A percentile compares a stretch with the other conserved stretches of the same genome.
Conservation (phyloP, 30 jellyfish, hydroid and myxozoan species). For the Pseudorhiza aurosa region DNA sequence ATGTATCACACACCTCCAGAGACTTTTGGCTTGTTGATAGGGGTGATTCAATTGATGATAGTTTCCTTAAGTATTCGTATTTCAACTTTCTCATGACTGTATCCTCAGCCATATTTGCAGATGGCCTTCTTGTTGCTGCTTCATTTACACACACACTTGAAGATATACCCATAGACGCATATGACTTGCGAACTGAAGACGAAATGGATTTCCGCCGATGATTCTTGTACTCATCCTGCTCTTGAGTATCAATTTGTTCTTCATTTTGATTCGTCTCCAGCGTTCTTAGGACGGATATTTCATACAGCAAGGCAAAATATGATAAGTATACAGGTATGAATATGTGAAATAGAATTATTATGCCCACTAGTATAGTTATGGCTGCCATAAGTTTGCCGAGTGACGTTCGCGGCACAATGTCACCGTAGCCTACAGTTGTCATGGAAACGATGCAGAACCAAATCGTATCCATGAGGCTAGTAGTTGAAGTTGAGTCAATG, state of each 20-base stretch:
- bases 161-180: slow-evolving; percentile 23
- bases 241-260: not conserved
- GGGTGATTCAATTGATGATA: slow-evolving; percentile 52
- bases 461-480: slow-evolving; percentile 63
- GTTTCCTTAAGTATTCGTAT: slow-evolving; percentile 42
- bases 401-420: slow-evolving; percentile 62
- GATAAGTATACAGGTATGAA: slow-evolving; percentile 76
- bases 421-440: slow-evolving; percentile 88
- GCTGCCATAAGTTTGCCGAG: slow-evolving; percentile 64
- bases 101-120: slow-evolving; percentile 15
- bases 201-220: slow-evolving; percentile 33
- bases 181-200: slow-evolving; percentile 31
- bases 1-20: slow-evolving; percentile 1
- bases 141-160: slow-evolving; percentile 35
- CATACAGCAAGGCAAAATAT: slow-evolving; percentile 68
- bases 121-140: slow-evolving; percentile 24
- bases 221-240: not conserved
- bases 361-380: slow-evolving; percentile 54
- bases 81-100: slow-evolving; percentile 32
- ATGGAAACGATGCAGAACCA: slow-evolving; percentile 77
- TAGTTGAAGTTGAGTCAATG: not conserved
- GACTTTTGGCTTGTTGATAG: slow-evolving; percentile 38
- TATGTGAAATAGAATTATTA: slow-evolving; percentile 41
- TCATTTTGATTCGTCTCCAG: slow-evolving; percentile 24
- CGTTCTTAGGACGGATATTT: slow-evolving; percentile 36